Percentiles rank a stretch among this genome's conserved stretches.
Conservation (phyloP, 2,113 vertebrate genomes). For the Aleadryas rufinucha region DNA sequence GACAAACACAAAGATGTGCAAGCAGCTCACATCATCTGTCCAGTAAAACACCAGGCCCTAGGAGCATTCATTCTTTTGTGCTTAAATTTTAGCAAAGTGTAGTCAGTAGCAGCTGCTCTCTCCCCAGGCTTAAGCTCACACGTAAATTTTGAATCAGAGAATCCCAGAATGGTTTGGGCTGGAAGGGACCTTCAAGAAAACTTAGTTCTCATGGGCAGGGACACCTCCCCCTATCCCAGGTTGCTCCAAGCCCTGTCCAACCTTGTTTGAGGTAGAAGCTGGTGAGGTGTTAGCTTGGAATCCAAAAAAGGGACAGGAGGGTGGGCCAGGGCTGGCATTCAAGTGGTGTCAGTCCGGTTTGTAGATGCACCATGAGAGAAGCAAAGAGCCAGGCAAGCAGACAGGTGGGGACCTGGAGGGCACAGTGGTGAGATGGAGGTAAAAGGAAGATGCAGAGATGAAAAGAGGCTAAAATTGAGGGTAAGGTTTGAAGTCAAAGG, state of each 20-base stretch:
- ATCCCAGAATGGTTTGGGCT: background rate
- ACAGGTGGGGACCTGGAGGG: background rate
- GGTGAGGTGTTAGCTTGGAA: background rate
- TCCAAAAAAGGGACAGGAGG: background rate
- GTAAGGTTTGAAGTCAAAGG: background rate
- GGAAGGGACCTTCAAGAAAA: background rate
- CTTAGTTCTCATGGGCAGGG: background rate
- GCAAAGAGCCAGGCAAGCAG: background rate
- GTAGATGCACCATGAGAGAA: background rate
- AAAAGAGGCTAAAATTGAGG: background rate
- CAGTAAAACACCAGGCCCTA: background rate
- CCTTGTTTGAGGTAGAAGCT: background rate
- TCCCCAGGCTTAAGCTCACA: background rate
- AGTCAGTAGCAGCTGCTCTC: background rate
- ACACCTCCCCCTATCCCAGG: background rate
- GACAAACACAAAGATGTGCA: background rate
- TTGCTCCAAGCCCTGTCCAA: rapidly evolving
- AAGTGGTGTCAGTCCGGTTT: background rate
- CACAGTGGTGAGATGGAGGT: background rate
- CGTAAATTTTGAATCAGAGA: background rate
- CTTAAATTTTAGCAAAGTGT: background rate
- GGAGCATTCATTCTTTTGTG: background rate
- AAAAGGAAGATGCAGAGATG: background rate
- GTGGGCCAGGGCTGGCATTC: background rate
- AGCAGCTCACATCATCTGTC: background rate